A percentile compares a stretch with the other conserved stretches of the same genome.
Conservation (phyloP, 1,140 invertebrate species). For the Cecropterus lyciades region DNA sequence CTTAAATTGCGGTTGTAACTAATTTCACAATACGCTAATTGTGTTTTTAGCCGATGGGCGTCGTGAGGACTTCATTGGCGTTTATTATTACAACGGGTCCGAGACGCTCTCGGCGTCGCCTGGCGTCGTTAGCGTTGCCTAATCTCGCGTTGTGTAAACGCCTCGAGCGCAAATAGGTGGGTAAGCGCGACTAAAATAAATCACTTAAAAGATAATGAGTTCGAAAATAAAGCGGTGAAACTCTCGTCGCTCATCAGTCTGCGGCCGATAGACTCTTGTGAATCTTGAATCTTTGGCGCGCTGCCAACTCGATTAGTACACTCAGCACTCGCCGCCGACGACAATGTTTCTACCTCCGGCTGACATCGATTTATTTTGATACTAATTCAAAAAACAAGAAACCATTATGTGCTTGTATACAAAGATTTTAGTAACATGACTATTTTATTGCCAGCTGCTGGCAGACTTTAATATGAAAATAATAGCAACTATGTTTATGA, state of each 20-base stretch:
- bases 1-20: conserved; percentile 56
- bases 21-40: conserved; percentile 66
- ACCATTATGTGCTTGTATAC: conserved; percentile 23
- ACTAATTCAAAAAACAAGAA: conserved; percentile 34
- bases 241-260: conserved; percentile 68
- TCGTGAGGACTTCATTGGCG: conserved; percentile 66
- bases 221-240: conserved; percentile 79
- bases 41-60: conserved; percentile 48
- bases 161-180: conserved; percentile 44
- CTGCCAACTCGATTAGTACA: conserved; percentile 71
- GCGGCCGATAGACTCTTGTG: conserved; percentile 67
- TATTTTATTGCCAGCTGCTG: conserved; percentile 26
- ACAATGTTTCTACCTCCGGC: conserved; percentile 54
- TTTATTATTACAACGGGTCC: conserved; percentile 55
- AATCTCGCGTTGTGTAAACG: conserved; percentile 64
- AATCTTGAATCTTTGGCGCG: conserved; percentile 54
- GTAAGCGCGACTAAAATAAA: conserved; percentile 72
- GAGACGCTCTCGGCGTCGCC: conserved; percentile 51
- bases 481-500: not conserved
- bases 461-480: not conserved
- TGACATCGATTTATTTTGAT: conserved; percentile 45
- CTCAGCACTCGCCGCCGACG: conserved; percentile 53
- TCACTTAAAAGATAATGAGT: conserved; percentile 80
- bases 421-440: conserved; percentile 21
- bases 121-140: conserved; percentile 63